These are phyloP conservation scores for Chelonus formosanus DNA, from an alignment of 2,888 invertebrate species.

Conservation along the genomic window DNA sequence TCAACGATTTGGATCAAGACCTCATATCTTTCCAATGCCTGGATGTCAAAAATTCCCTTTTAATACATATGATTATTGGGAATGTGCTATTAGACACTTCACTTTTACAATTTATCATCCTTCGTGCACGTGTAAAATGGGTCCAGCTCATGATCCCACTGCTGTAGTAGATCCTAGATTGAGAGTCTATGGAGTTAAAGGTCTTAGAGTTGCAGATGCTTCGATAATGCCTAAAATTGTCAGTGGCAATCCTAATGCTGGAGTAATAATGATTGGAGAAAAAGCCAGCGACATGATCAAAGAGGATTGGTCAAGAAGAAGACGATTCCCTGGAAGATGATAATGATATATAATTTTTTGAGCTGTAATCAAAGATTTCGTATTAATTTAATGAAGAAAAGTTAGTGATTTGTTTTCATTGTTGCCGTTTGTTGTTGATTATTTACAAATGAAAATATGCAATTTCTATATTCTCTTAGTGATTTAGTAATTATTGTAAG, in stretches of 20 bases:
- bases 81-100: slow-evolving; percentile 83
- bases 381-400: not conserved
- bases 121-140: slow-evolving; percentile 87
- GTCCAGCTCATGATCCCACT: slow-evolving; percentile 76
- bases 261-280: slow-evolving; percentile 90
- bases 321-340: slow-evolving; percentile 34
- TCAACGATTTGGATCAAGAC: slow-evolving; percentile 80
- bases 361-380: slow-evolving; percentile 8
- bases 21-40: slow-evolving; percentile 82
- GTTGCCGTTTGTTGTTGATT: too few species aligned
- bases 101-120: slow-evolving; percentile 87
- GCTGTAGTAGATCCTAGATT: slow-evolving; percentile 84
- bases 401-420: too few species aligned
- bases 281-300: slow-evolving; percentile 90
- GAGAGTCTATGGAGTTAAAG: slow-evolving; percentile 80
- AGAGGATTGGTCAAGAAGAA: slow-evolving; percentile 74
- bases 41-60: slow-evolving; percentile 79
- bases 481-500: not conserved
- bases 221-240: slow-evolving; percentile 90
- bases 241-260: slow-evolving; percentile 90
- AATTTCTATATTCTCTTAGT: not conserved
- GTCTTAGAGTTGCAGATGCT: slow-evolving; percentile 82
- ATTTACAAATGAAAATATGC: too few species aligned
- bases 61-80: slow-evolving; percentile 87
- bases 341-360: not conserved